Evolutionary conservation across 2,113 vertebrate species (phyloP), one percentile per base, ranked within the genome.

Genomic region (Leucoraja erinaceus): DNA sequence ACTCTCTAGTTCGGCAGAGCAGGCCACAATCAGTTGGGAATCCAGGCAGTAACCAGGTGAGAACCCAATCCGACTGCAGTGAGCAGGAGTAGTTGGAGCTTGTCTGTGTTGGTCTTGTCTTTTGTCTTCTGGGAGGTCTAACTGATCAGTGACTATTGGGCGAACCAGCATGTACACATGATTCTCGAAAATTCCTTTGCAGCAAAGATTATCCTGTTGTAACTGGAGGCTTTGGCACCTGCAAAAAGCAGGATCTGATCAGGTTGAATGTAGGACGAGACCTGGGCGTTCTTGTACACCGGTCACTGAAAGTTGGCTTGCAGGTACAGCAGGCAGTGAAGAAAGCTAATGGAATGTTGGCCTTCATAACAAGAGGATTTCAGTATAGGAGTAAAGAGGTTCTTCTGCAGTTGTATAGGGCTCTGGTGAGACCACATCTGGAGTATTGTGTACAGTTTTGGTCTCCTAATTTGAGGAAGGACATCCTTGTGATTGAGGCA

Each of bases 21-120:
- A 63, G 63, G 59, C 59, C 59, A 1, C 59, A 61, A 5, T 88
- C 83, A 31, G 12, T 33, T 66, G 0, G 18, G 59, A 63, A 63
- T 5, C 59, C 83, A 63, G 83, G 59, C 28, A 63, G 59, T 88
- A 14, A 88, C 59, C 83, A 88, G 83, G 83, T 88, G 83, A 88
- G 83, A 88, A 63, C 28, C 59, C n/a, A 31, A 33, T 0, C 59
- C n/a, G 33, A 31, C 75, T 77, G 10, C 10, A 14, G 28, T 31
- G 5, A 88, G 25, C 25, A 88, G 59, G 16, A 8, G 2, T 3
- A 31, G 28, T 88, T 25, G 54, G 38, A n/a, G 10, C 2, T 12
- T 84, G 54, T 3, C 81, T 5, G 10, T 84, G 78, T 3, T 22
- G 7, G 16, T 18, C 18, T 54, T 81, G 6, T 12, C n/a, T 6